Evolutionary conservation across 1,140 invertebrate genomes (phyloP).

Genomic region (Orchestia grillus): DNA sequence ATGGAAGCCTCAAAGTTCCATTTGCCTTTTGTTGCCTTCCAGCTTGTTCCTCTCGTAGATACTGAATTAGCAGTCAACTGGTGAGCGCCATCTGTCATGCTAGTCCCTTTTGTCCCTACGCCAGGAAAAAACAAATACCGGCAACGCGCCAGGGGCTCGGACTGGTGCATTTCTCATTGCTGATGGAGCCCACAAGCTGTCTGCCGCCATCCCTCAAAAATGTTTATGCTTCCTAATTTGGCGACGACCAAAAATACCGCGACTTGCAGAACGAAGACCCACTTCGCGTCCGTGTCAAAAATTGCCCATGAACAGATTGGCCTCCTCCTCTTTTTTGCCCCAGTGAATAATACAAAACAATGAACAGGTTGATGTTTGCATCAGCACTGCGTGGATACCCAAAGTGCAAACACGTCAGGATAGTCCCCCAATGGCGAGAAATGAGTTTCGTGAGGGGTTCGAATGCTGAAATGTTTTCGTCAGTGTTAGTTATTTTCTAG

Average conservation of each 20-base stretch:
- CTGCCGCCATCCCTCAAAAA: background rate
- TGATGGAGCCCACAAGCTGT: background rate
- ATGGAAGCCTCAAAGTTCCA: background rate
- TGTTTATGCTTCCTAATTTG: conserved; percentile 31
- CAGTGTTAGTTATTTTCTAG: too few relatives aligned
- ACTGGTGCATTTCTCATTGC: conserved; percentile 13
- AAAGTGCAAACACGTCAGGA: too few relatives aligned
- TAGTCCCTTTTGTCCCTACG: background rate
- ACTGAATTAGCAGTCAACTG: background rate
- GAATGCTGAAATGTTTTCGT: too few relatives aligned
- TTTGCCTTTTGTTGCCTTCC: background rate
- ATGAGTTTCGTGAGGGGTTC: too few relatives aligned
- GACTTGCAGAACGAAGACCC: background rate
- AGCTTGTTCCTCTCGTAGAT: background rate
- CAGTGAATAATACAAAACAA: too few relatives aligned
- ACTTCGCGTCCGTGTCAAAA: background rate
- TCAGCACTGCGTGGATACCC: too few relatives aligned
- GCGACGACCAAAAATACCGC: background rate
- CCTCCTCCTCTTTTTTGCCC: too few relatives aligned
- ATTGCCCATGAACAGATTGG: too few relatives aligned
- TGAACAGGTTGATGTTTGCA: too few relatives aligned
- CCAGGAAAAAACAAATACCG: background rate
- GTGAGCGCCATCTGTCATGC: background rate
- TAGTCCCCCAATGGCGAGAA: too few relatives aligned
- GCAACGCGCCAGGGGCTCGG: background rate